Percentiles rank a stretch among this genome's conserved stretches.
Evolutionary conservation across 1,140 invertebrate species (phyloP).

Genomic region (Eurosta solidaginis): DNA sequence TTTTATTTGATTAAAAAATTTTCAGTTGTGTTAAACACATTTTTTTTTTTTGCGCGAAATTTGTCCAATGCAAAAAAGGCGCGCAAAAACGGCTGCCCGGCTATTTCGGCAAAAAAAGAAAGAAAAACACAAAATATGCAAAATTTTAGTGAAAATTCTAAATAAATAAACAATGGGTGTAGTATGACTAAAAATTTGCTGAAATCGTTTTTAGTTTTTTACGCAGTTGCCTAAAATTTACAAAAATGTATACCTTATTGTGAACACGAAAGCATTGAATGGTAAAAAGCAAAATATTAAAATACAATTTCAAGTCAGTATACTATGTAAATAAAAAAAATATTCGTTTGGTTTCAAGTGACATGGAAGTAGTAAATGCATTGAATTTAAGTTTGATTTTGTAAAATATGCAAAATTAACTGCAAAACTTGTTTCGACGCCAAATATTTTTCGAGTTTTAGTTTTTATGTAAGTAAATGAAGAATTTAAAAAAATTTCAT

Average conservation of each 20-base stretch:
- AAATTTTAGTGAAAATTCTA: background rate
- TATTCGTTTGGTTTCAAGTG: too few species aligned
- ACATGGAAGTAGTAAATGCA: too few species aligned
- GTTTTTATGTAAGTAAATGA: too few species aligned
- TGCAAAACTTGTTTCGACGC: too few species aligned
- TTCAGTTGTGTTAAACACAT: background rate
- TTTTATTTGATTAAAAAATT: background rate
- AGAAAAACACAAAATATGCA: background rate
- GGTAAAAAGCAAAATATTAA: background rate
- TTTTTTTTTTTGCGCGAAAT: conserved; percentile 19
- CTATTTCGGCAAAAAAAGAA: background rate
- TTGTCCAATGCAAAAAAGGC: background rate
- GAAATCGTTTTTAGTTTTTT: background rate
- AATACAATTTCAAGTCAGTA: too few species aligned
- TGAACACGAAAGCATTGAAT: background rate
- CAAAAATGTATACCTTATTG: background rate
- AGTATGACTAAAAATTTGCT: background rate
- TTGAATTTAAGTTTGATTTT: too few species aligned
- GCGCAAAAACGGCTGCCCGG: background rate
- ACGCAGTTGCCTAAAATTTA: background rate
- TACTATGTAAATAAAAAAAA: too few species aligned
- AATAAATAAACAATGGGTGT: conserved; percentile 20
- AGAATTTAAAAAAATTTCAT: too few species aligned
- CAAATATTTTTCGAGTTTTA: too few species aligned
- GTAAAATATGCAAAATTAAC: too few species aligned